Percentiles rank a stretch among this genome's conserved stretches.
These are phyloP conservation scores for Drosophila yooni DNA, from an alignment of 2,888 invertebrate genomes.

Conservation along the genomic window DNA sequence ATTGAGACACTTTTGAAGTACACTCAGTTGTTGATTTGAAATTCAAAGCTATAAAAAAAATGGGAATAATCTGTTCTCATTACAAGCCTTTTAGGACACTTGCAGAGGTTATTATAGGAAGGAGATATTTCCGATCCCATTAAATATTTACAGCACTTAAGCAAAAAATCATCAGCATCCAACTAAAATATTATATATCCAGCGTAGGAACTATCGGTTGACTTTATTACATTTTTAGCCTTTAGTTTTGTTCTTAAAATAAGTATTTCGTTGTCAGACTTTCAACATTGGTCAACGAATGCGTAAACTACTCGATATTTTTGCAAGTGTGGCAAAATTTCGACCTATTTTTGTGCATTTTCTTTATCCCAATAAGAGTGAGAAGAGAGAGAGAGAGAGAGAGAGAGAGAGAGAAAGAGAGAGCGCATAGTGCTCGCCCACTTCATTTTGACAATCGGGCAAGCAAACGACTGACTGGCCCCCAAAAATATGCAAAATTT, in stretches of 20 bases:
- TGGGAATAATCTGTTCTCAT: background rate
- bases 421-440: slow-evolving; percentile 33
- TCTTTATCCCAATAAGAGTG: slow-evolving; percentile 49
- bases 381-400: slow-evolving; percentile 1
- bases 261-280: background rate
- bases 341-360: slow-evolving; percentile 38
- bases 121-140: too few relatives aligned
- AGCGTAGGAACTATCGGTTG: too few relatives aligned
- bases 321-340: background rate
- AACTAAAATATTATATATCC: too few relatives aligned
- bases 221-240: too few relatives aligned
- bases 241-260: background rate
- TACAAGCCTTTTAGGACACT: background rate
- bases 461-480: slow-evolving; percentile 22
- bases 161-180: too few relatives aligned
- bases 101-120: too few relatives aligned
- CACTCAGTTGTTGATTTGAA: background rate
- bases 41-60: background rate
- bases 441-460: slow-evolving; percentile 52
- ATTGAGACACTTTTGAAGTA: background rate
- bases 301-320: background rate
- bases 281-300: background rate
- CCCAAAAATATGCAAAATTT: slow-evolving; percentile 77
- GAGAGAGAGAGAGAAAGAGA: background rate
- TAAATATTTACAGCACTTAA: too few relatives aligned